Evolutionary conservation across 2,113 vertebrate genomes (phyloP).

Genomic region (Scytalopus superciliaris): DNA sequence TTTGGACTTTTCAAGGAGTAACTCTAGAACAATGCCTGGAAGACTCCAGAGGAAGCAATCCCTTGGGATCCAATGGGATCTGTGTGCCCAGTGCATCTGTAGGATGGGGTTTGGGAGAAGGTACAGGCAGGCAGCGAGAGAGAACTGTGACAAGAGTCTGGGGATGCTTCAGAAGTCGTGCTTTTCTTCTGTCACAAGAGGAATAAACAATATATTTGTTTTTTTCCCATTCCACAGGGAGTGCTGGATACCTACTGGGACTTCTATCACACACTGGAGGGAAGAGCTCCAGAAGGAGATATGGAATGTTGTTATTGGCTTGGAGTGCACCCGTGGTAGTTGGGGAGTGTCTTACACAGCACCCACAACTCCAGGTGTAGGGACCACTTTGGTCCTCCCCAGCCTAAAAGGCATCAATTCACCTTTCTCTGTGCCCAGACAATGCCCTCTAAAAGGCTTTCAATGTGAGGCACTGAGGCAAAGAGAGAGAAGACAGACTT

Average conservation of each 20-base stretch:
- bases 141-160: neutral
- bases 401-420: neutral
- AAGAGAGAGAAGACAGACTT: neutral
- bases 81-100: neutral
- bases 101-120: neutral
- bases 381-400: neutral
- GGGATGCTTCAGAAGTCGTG: neutral
- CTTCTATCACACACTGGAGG: neutral
- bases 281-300: neutral
- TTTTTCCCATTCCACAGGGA: neutral
- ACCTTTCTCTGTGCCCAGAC: neutral
- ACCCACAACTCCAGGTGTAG: neutral
- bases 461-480: neutral
- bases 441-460: neutral
- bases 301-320: neutral
- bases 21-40: neutral
- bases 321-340: neutral
- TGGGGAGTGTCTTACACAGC: fast-evolving
- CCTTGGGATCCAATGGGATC: neutral
- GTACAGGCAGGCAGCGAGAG: neutral
- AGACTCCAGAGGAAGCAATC: neutral
- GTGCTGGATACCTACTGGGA: neutral
- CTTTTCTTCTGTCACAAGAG: neutral
- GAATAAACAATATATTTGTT: neutral
- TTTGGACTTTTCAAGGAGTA: neutral